Base-by-base conservation (phyloP, 2,797 vertebrate species). In the Siniperca undulata region DNA sequence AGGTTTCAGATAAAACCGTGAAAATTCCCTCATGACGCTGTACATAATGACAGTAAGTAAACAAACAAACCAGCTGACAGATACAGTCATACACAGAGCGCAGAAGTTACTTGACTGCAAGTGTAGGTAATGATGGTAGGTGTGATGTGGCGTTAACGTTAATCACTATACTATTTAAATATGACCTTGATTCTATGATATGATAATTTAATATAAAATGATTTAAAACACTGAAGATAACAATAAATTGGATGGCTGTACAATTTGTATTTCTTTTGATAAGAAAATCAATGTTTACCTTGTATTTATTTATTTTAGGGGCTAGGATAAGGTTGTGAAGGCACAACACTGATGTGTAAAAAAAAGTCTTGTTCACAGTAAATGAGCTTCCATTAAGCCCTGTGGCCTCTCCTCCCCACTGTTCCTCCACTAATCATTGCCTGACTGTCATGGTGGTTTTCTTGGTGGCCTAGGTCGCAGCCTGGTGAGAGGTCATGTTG, bases 401-500 rank as follows among this genome's bases (percentile, higher is more conserved):
- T 0, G 76, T 46, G 80, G 70, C 84, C 76, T 78, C 78, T 77
- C 81, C 86, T 74, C 88, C 87, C 86, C 83, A 69, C 83, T 42
- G 67, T 10, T 85, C 78, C 85, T 71, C 59, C 77, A 66, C 90
- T 91, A 85, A 93, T 94, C 91, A 92, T 84, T 55, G 86, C 74
- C 77, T 86, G 88, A 86, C 87, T 91, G 90, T 88, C 86, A 76
- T 44, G 81, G 82, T 78, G 84, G 60, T 77, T 85, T 74, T 77
- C 81, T 76, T 52, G 81, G 81, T 86, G 77, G 77, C 80, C 84
- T 13, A 81, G 67, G 85, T 75, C 76, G 84, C 52, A 48, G 81
- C 87, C 84, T 88, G 89, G 89, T 66, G 93, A 93, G 89, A 92
- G 91, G 90, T 95, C 95, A 83, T 88, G 89, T 93, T 92, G 89